phyloP scores from a whole-genome alignment of 2,113 vertebrate genomes.

The Naja naja region DNA sequence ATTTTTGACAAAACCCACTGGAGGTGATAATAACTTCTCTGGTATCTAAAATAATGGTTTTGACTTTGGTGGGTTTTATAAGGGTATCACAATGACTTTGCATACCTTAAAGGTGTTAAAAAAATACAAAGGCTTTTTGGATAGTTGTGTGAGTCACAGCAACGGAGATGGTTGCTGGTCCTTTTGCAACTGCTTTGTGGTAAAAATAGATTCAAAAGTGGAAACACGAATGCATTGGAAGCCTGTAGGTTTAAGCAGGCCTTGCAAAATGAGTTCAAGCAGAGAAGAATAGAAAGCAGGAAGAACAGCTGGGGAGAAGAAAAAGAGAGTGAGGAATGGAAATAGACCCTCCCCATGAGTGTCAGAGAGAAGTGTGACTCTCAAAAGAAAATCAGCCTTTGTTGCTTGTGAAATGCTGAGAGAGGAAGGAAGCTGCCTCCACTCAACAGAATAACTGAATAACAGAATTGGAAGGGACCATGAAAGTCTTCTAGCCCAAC shows the following conservation, averaged over 20 bases:
- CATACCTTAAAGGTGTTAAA: neutral
- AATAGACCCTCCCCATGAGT: neutral
- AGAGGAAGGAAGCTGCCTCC: neutral
- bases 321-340: neutral
- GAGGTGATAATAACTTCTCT: neutral
- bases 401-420: neutral
- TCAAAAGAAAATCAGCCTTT: neutral
- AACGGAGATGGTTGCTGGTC: too few species aligned
- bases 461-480: too few species aligned
- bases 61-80: neutral
- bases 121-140: neutral
- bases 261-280: neutral
- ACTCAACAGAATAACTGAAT: neutral
- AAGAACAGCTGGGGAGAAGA: neutral
- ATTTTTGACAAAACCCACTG: neutral
- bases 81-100: neutral
- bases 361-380: neutral
- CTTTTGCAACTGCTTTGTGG: neutral
- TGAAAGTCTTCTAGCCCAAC: too few species aligned
- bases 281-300: neutral
- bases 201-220: neutral
- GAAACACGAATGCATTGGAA: too few species aligned
- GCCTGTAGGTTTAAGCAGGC: neutral
- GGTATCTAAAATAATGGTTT: neutral
- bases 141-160: neutral